Evolutionary conservation across 2,113 vertebrate genomes (phyloP).

Genomic region (Actinemys pallida): DNA sequence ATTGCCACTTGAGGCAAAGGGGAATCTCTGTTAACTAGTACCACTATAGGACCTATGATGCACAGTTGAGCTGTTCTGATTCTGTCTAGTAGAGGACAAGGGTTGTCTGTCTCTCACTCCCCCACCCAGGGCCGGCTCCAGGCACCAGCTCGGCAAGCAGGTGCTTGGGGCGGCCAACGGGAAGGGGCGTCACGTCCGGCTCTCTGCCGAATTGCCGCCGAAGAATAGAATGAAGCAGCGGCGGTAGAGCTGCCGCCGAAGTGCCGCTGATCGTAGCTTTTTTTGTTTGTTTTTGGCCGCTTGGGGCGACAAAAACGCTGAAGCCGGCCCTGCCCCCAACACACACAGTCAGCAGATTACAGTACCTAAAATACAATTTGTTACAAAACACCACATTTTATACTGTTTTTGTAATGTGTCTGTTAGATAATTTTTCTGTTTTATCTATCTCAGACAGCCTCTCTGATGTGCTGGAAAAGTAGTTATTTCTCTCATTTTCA

Average conservation of each 20-base stretch:
- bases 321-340: too few species aligned
- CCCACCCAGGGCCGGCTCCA: not conserved
- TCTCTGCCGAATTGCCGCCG: too few species aligned
- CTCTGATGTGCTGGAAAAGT: not conserved
- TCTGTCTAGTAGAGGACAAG: not conserved
- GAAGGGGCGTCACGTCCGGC: too few species aligned
- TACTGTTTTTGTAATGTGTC: not conserved
- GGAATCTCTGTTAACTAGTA: not conserved
- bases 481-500: not conserved
- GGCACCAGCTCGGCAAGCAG: too few species aligned
- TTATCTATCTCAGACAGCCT: rapidly evolving
- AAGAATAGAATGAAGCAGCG: too few species aligned
- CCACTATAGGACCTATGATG: not conserved
- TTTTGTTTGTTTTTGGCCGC: too few species aligned
- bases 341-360: not conserved
- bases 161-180: too few species aligned
- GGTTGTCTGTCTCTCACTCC: not conserved
- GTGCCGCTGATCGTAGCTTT: too few species aligned
- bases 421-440: not conserved
- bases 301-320: too few species aligned
- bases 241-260: too few species aligned
- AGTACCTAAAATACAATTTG: not conserved
- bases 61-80: not conserved
- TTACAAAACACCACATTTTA: not conserved
- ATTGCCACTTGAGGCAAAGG: not conserved